phyloP scores from a whole-genome alignment of 2,113 vertebrate genomes.

The Cettia cetti region DNA sequence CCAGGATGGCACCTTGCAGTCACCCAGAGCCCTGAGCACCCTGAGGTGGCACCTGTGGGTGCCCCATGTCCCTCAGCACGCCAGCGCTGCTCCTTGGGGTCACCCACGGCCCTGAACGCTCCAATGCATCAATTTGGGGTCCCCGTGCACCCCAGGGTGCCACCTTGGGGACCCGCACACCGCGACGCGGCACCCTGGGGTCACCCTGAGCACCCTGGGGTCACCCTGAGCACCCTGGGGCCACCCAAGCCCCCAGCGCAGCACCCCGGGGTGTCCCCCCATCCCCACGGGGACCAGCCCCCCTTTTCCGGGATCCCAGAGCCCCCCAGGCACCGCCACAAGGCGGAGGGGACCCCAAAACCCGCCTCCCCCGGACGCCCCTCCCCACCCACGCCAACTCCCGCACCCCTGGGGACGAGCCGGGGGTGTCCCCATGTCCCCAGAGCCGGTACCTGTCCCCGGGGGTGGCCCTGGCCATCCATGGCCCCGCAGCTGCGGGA shows the following conservation, averaged over 20 bases:
- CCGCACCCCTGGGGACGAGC: too few relatives aligned
- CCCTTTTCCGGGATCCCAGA: background rate
- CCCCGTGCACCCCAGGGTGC: rapidly evolving
- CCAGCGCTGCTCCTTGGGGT: background rate
- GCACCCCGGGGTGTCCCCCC: too few relatives aligned
- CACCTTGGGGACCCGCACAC: background rate
- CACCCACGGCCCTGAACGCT: rapidly evolving
- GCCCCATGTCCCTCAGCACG: background rate
- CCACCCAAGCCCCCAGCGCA: too few relatives aligned
- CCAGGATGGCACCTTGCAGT: background rate
- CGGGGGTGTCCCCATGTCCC: background rate
- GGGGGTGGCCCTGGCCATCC: background rate
- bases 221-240: background rate
- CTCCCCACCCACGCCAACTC: too few relatives aligned
- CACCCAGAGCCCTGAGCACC: background rate
- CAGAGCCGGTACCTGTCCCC: background rate
- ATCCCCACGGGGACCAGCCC: too few relatives aligned
- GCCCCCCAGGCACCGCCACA: too few relatives aligned
- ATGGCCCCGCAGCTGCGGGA: background rate
- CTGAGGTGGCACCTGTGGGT: background rate
- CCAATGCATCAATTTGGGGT: rapidly evolving
- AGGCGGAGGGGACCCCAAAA: background rate
- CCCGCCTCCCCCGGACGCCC: background rate
- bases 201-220: too few relatives aligned
- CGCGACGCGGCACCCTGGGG: background rate